Percentiles rank a stretch among this genome's conserved stretches.
Conservation (phyloP, 1,140 invertebrate genomes). For the Battus philenor region DNA sequence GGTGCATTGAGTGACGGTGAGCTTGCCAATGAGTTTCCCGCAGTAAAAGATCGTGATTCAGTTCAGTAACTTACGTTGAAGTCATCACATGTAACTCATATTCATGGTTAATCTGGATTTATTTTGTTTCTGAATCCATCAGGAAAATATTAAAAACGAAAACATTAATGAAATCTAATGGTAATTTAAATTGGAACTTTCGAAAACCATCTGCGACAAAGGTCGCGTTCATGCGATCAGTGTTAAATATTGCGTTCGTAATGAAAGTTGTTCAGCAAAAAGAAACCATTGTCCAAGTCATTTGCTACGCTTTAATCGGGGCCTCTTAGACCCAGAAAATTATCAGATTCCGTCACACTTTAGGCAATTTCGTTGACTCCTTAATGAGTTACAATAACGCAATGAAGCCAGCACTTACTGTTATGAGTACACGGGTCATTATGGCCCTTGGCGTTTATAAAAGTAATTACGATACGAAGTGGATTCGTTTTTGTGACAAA, state of each 20-base stretch:
- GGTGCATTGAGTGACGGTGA: too few species aligned
- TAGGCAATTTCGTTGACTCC: slow-evolving; percentile 48
- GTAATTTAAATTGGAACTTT: too few species aligned
- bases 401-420: slow-evolving; percentile 47
- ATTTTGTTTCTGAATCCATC: too few species aligned
- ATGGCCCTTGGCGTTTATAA: slow-evolving; percentile 44
- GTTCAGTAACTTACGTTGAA: too few species aligned
- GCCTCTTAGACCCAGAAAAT: slow-evolving; percentile 43
- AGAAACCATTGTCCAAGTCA: slow-evolving; percentile 29
- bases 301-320: slow-evolving; percentile 51
- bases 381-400: slow-evolving; percentile 64
- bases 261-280: slow-evolving; percentile 1
- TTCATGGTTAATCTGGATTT: too few species aligned
- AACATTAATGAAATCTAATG: too few species aligned
- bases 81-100: too few species aligned
- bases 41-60: too few species aligned
- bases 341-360: slow-evolving; percentile 72
- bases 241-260: slow-evolving; percentile 3
- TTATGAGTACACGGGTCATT: slow-evolving; percentile 50
- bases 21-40: too few species aligned
- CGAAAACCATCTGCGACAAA: too few species aligned
- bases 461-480: slow-evolving; percentile 57
- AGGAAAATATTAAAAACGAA: too few species aligned
- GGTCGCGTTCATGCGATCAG: too few species aligned
- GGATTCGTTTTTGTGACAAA: slow-evolving; percentile 44